phyloP scores from a whole-genome alignment of 2,797 vertebrate genomes.

The Leucoraja ocellata region DNA sequence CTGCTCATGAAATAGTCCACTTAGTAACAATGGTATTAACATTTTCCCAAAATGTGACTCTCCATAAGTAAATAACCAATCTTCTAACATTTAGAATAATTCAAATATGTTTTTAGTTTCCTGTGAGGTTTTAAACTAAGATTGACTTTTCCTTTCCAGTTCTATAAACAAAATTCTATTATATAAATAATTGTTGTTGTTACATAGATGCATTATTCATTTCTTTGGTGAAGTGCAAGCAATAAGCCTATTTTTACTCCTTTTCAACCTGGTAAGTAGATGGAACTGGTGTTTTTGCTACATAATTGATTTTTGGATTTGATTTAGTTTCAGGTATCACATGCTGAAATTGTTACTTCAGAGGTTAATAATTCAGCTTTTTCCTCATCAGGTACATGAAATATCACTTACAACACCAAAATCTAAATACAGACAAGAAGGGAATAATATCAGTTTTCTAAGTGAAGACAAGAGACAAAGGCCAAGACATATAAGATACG shows the following conservation, averaged over 20 bases:
- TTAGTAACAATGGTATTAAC: not conserved
- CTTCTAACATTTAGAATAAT: not conserved
- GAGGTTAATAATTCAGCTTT: not conserved
- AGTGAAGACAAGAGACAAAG: not conserved
- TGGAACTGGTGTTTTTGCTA: not conserved
- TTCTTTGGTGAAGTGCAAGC: not conserved
- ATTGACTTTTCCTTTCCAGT: not conserved
- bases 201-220: not conserved
- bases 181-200: not conserved
- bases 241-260: not conserved
- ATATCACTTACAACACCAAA: not conserved
- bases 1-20: too few relatives aligned
- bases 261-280: not conserved
- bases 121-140: not conserved
- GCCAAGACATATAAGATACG: not conserved
- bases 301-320: not conserved
- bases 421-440: not conserved
- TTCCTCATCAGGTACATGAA: not conserved
- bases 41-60: not conserved
- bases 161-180: not conserved
- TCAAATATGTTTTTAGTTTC: not conserved
- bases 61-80: not conserved
- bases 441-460: not conserved
- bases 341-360: slow-evolving; percentile 20
- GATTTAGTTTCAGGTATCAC: not conserved